Evolutionary conservation across 2,113 vertebrate genomes (phyloP), one percentile per base, ranked within the genome.

Genomic region (Chionodraco myersi): DNA sequence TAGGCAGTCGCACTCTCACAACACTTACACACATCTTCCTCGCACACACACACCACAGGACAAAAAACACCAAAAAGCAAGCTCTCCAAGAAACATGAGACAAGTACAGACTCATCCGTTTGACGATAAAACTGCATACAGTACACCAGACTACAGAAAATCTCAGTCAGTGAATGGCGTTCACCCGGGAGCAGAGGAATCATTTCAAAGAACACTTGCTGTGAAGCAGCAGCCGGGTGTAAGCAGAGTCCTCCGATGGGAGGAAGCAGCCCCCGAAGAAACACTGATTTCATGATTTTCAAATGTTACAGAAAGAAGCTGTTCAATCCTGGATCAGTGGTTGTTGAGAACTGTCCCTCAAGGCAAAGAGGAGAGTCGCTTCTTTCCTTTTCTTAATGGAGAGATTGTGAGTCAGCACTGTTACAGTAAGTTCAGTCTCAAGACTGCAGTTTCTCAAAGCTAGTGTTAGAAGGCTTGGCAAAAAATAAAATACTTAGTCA

Each of bases 111-210:
- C 65, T 61, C 80, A 59, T 86, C 79, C 72, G 36, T 65, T 45
- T 44, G 34, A 90, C 21, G 59, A 71, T 78, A 92, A 83, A 75
- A 86, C 75, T 87, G 90, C 90, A 81, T 76, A 91, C 85, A 91
- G 85, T 77, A 83, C 86, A 64, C 13, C 72, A 83, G 72, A 61
- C 73, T 36, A 72, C 73, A 85, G 78, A 66, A 56, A 65, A 60
- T 61, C 57, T 77, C 79, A 70, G 85, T 71, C 73, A 45, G 75
- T 41, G 66, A 66, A 69, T 68, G 75, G 60, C 48, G 16, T 63
- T 82, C 61, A 58, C 53, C 57, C 21, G 14, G 52, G 56, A 69
- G 57, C 44, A 56, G 66, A 58, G 51, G 68, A 48, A 51, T 23
- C 41, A 21, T 60, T 48, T 75, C 49, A 80, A 84, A 84, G 83